Evolutionary conservation across 35 echinoderm and acorn worm genomes (phyloP).

Genomic region (Stichopus chloronotus): DNA sequence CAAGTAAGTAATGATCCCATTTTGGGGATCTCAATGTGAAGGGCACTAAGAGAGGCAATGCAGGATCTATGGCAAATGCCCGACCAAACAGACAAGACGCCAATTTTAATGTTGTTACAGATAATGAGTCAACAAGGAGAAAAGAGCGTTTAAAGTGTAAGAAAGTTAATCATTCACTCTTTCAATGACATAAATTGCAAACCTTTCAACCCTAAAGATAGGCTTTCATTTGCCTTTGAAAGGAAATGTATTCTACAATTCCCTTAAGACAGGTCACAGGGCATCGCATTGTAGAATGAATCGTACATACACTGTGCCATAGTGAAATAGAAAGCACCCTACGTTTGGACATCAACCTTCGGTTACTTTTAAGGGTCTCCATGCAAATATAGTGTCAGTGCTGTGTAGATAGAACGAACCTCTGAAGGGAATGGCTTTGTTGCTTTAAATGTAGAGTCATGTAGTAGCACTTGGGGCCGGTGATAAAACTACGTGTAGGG

Average conservation of each 20-base stretch:
- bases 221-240: background rate
- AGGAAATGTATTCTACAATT: too few relatives aligned
- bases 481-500: background rate
- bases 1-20: background rate
- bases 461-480: background rate
- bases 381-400: background rate
- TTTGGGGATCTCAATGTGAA: background rate
- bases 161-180: background rate
- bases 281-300: background rate
- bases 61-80: background rate
- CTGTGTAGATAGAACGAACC: background rate
- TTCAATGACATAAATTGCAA: background rate
- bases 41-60: background rate
- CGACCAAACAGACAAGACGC: background rate
- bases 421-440: background rate
- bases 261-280: background rate
- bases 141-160: too few relatives aligned
- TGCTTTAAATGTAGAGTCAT: background rate
- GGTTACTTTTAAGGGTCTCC: background rate
- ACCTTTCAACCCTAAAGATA: background rate
- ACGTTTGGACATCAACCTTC: background rate
- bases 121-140: background rate
- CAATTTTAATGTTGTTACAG: background rate
- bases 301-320: background rate
- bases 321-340: background rate